Percentiles rank a stretch among this genome's conserved stretches.
phyloP scores from a whole-genome alignment of 2,797 vertebrate species.

The Anas acuta region DNA sequence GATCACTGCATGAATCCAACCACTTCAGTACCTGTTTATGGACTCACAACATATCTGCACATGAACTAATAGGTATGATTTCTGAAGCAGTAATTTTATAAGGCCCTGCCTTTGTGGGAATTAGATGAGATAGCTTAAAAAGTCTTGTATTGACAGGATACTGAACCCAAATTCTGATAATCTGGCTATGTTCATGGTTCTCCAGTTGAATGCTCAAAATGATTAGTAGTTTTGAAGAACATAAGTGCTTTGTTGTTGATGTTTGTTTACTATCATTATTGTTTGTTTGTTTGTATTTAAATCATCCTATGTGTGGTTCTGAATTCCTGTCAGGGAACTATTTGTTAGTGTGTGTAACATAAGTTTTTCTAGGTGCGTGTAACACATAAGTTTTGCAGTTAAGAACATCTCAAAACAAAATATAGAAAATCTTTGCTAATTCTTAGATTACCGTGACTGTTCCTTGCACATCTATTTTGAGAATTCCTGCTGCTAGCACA shows the following conservation, averaged over 20 bases:
- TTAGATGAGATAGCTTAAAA: neutral
- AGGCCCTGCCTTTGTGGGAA: neutral
- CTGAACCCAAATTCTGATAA: neutral
- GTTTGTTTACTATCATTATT: neutral
- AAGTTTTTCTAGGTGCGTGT: neutral
- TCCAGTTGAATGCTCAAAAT: neutral
- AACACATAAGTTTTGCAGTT: neutral
- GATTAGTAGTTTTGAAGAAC: neutral
- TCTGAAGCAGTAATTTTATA: neutral
- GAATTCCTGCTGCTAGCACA: constrained; percentile 36
- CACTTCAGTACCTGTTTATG: neutral
- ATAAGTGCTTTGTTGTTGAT: neutral
- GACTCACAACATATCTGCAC: neutral
- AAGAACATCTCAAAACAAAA: neutral
- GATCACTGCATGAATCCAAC: neutral
- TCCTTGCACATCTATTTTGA: constrained; percentile 26
- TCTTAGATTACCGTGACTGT: neutral
- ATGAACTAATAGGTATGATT: neutral
- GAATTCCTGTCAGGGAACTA: neutral
- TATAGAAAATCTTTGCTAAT: neutral
- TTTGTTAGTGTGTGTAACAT: neutral
- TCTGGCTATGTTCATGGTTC: neutral
- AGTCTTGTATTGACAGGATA: neutral
- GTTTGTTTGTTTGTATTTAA: neutral
- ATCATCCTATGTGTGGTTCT: neutral